Conservation (phyloP, 2,888 invertebrate species). For the Cheilosia grossa region DNA sequence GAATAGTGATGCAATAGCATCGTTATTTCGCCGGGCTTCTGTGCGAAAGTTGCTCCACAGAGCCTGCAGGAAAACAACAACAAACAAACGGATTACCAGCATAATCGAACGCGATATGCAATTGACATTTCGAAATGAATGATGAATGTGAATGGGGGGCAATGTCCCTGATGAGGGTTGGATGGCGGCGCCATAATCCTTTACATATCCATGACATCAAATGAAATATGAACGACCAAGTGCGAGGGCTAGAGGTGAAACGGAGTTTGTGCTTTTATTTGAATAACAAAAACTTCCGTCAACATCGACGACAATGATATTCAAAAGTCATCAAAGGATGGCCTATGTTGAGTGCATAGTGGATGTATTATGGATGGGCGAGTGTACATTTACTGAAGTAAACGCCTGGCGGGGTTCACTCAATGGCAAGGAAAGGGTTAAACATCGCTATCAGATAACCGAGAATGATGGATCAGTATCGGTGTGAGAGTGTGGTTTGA, state of each 20-base stretch:
- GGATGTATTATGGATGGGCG: background rate
- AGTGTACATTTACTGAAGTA: slow-evolving; percentile 26
- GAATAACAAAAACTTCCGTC: slow-evolving; percentile 64
- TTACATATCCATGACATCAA: slow-evolving; percentile 43
- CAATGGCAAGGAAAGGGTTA: slow-evolving; percentile 46
- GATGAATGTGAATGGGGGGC: slow-evolving; percentile 35
- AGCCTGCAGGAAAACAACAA: slow-evolving; percentile 1
- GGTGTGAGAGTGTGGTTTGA: background rate
- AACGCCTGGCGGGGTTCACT: slow-evolving; percentile 13
- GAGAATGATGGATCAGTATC: slow-evolving; percentile 47
- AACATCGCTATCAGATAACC: slow-evolving; percentile 51
- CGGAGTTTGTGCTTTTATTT: slow-evolving; percentile 40
- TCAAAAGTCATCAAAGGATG: slow-evolving; percentile 62
- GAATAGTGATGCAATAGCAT: slow-evolving; percentile 49
- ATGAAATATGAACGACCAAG: slow-evolving; percentile 50
- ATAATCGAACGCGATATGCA: slow-evolving; percentile 72
- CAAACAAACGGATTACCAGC: slow-evolving; percentile 18
- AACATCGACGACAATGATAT: slow-evolving; percentile 50
- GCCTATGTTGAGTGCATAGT: slow-evolving; percentile 50
- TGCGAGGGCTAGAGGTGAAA: background rate
- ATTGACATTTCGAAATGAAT: slow-evolving; percentile 71
- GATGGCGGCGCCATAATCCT: slow-evolving; percentile 57
- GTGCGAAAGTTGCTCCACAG: background rate
- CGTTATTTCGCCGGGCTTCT: slow-evolving; percentile 30
- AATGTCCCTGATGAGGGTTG: slow-evolving; percentile 6